These are phyloP conservation scores for Oasisia sp. DNA, from an alignment of 2,888 invertebrate genomes.

Conservation along the genomic window DNA sequence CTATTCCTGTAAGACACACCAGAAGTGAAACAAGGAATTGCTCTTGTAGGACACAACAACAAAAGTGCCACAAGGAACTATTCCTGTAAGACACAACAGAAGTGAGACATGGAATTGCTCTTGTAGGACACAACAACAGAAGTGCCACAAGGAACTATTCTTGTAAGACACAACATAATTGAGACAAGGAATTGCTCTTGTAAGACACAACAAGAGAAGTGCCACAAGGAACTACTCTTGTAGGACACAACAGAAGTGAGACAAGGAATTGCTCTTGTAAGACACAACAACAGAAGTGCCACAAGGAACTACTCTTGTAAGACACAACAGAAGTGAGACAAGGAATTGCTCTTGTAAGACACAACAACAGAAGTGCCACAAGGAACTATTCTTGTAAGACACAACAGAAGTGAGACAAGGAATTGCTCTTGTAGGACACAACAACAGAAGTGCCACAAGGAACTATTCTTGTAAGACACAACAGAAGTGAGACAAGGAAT, in stretches of 20 bases:
- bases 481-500: neutral
- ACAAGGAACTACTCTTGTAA: neutral
- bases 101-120: neutral
- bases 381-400: neutral
- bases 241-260: neutral
- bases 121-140: neutral
- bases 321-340: neutral
- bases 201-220: neutral
- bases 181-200: neutral
- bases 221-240: neutral
- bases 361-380: neutral
- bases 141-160: neutral
- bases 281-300: neutral
- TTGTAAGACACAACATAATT: neutral
- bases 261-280: neutral
- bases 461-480: neutral
- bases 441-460: neutral
- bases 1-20: neutral
- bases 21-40: neutral
- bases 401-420: neutral
- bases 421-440: neutral
- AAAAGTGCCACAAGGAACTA: neutral
- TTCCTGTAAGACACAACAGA: neutral
- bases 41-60: neutral
- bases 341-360: neutral